Conservation (phyloP, 2,797 vertebrate genomes). For the Urophycis tenuis region DNA sequence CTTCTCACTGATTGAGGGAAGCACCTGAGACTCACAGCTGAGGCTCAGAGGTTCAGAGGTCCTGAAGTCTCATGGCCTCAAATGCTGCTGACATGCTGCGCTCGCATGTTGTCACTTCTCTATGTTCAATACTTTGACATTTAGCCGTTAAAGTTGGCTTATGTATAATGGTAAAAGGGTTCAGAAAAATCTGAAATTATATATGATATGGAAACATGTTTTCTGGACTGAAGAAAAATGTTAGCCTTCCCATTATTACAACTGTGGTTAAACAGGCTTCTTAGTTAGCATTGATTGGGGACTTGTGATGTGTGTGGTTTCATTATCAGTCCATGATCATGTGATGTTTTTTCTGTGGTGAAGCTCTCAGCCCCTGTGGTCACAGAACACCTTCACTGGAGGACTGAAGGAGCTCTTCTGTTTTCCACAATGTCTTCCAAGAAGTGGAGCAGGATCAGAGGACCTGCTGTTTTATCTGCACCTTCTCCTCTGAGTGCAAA, state of each 20-base stretch:
- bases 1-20: no score
- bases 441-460: slow-evolving; percentile 47
- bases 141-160: slow-evolving; percentile 1
- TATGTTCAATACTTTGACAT: slow-evolving; percentile 3
- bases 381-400: slow-evolving; percentile 48
- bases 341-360: slow-evolving; percentile 31
- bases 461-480: slow-evolving; percentile 39
- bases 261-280: not conserved
- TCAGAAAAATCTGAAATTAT: not conserved
- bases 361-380: slow-evolving; percentile 21
- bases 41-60: not conserved
- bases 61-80: slow-evolving; percentile 12
- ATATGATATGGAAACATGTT: not conserved
- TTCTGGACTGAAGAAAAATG: not conserved
- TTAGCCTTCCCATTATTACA: not conserved
- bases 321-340: not conserved
- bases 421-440: slow-evolving; percentile 54
- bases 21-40: not conserved
- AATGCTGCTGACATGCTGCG: slow-evolving; percentile 13
- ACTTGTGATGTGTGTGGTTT: not conserved
- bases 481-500: slow-evolving; percentile 46
- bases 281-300: not conserved
- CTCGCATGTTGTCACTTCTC: slow-evolving; percentile 31
- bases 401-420: slow-evolving; percentile 60
- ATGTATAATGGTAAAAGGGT: not conserved